These are phyloP conservation scores for Folsomia manolachei DNA, from an alignment of 2,888 invertebrate genomes.

Conservation along the genomic window DNA sequence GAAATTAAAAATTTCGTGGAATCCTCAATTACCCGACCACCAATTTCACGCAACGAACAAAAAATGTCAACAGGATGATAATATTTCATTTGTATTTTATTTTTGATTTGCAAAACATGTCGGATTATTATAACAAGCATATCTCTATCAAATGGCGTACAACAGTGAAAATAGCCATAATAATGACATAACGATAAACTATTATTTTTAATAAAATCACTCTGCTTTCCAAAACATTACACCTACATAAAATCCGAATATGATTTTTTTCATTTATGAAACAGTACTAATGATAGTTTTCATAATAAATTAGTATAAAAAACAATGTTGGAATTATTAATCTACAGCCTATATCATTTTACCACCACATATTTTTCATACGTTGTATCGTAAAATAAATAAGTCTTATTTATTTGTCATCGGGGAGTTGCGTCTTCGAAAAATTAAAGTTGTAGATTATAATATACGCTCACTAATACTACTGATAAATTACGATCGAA, in stretches of 20 bases:
- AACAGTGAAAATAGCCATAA: background rate
- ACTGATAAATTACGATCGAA: background rate
- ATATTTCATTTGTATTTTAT: slow-evolving; percentile 1
- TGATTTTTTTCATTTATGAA: too few species aligned
- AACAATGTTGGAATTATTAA: background rate
- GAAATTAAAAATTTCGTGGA: slow-evolving; percentile 39
- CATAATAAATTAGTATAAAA: background rate
- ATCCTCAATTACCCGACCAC: slow-evolving; percentile 36
- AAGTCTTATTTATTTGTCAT: background rate
- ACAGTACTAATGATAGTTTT: background rate
- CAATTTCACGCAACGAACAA: slow-evolving; percentile 13
- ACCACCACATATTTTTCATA: background rate
- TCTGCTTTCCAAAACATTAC: background rate
- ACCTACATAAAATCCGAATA: too few species aligned
- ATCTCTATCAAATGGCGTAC: too few species aligned
- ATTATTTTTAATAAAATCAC: too few species aligned
- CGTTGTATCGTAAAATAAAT: background rate
- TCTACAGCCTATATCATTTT: too few species aligned
- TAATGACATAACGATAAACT: too few species aligned
- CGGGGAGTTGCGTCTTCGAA: background rate
- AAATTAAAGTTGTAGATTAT: background rate
- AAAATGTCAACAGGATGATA: background rate
- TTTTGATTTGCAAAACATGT: slow-evolving; percentile 1
- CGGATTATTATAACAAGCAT: too few species aligned
- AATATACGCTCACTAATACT: background rate